A percentile compares a stretch with the other conserved stretches of the same genome.
These are phyloP conservation scores for Eristalis intricaria DNA, from an alignment of 2,888 invertebrate species.

Conservation along the genomic window DNA sequence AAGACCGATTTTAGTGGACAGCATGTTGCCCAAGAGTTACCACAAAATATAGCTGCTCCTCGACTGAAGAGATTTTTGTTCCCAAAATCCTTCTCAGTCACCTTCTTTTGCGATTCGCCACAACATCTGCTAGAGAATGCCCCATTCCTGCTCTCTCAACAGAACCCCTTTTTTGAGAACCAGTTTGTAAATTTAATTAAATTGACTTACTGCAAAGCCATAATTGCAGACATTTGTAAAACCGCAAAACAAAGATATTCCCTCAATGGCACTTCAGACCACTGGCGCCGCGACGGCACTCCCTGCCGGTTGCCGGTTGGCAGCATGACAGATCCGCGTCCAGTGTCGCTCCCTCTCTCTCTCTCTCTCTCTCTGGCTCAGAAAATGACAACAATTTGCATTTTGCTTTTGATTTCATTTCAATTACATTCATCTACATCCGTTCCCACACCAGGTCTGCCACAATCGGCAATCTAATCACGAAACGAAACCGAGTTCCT, in stretches of 20 bases:
- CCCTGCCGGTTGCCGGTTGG: neutral
- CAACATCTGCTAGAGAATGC: too few relatives aligned
- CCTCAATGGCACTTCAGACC: constrained; percentile 24
- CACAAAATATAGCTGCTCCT: too few relatives aligned
- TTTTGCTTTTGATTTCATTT: constrained; percentile 69
- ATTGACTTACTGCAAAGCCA: constrained; percentile 11
- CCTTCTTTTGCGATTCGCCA: too few relatives aligned
- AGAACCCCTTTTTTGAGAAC: neutral
- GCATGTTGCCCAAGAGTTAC: too few relatives aligned
- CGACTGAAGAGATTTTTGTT: too few relatives aligned
- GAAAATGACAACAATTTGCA: constrained; percentile 67
- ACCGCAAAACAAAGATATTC: neutral
- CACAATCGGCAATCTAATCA: constrained; percentile 53
- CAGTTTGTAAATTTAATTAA: neutral
- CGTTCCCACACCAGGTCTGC: constrained; percentile 60
- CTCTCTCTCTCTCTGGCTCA: neutral
- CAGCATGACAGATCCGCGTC: constrained; percentile 22
- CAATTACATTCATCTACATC: constrained; percentile 63
- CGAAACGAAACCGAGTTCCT: constrained; percentile 6
- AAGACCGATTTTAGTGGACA: too few relatives aligned
- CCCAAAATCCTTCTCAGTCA: too few relatives aligned
- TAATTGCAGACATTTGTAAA: constrained; percentile 7
- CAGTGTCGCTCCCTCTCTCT: neutral
- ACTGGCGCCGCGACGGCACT: constrained; percentile 1
- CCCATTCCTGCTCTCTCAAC: neutral